These are phyloP conservation scores for Fukomys damarensis DNA, from an alignment of 2,113 vertebrate genomes.

Conservation along the genomic window DNA sequence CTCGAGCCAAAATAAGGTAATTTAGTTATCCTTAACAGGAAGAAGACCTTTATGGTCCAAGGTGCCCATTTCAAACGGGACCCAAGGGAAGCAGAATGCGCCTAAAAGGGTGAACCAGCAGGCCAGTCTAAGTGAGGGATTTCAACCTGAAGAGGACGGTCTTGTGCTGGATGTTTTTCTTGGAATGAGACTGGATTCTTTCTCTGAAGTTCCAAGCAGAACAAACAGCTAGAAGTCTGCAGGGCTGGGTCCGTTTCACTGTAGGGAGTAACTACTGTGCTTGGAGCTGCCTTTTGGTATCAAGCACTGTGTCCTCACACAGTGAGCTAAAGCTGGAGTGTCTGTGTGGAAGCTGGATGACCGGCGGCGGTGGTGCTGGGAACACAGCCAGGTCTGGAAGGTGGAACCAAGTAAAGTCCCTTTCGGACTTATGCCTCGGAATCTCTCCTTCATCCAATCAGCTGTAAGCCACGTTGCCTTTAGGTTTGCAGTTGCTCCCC, in stretches of 20 bases:
- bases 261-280: background rate
- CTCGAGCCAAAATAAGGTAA: background rate
- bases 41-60: no score
- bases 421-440: background rate
- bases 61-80: background rate
- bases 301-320: background rate
- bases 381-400: no score
- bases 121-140: background rate
- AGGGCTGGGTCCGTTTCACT: background rate
- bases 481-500: background rate
- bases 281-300: background rate
- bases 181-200: background rate
- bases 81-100: background rate
- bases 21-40: background rate
- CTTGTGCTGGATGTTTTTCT: background rate
- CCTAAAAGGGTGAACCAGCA: no score
- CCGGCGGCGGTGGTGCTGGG: background rate
- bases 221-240: background rate
- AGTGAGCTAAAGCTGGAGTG: no score
- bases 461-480: background rate
- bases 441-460: background rate
- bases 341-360: fast-evolving
- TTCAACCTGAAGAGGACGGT: background rate
- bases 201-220: background rate
- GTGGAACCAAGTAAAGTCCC: background rate